Conservation (phyloP, 2,888 invertebrate genomes). For the Tachina lurida region DNA sequence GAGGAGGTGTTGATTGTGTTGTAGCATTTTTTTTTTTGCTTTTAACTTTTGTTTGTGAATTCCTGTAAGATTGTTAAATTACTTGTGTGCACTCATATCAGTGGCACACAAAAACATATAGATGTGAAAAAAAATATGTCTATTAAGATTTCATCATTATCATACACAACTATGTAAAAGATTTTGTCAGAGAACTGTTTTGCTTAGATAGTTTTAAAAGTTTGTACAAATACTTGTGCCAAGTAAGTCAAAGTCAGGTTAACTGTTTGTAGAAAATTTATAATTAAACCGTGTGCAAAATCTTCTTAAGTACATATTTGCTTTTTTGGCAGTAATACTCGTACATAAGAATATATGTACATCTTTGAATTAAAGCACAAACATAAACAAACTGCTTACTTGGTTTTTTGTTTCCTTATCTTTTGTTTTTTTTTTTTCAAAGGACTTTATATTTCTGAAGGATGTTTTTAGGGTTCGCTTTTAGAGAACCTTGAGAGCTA, state of each 20-base stretch:
- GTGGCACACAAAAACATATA: not conserved
- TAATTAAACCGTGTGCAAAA: too few species aligned
- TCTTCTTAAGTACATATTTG: too few species aligned
- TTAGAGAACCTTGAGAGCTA: too few species aligned
- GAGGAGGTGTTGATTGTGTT: conserved; percentile 51
- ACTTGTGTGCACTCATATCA: not conserved
- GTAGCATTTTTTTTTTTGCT: not conserved
- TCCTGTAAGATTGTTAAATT: conserved; percentile 32
- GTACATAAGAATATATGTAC: too few species aligned
- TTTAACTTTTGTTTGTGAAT: not conserved
- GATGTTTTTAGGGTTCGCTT: too few species aligned
- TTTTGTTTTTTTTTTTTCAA: too few species aligned
- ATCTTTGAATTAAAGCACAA: too few species aligned
- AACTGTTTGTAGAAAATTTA: not conserved
- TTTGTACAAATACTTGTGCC: not conserved
- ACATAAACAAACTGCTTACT: too few species aligned
- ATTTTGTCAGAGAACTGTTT: conserved; percentile 25
- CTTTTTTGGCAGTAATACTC: too few species aligned
- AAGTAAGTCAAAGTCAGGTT: not conserved
- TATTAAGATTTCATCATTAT: conserved; percentile 14
- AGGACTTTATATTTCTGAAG: too few species aligned
- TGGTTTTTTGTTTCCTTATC: too few species aligned
- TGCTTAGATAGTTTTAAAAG: conserved; percentile 3
- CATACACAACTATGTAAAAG: not conserved
- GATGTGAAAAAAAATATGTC: not conserved